Evolutionary conservation across 1,140 invertebrate genomes (phyloP).

Genomic region (Acromyrmex charruanus): DNA sequence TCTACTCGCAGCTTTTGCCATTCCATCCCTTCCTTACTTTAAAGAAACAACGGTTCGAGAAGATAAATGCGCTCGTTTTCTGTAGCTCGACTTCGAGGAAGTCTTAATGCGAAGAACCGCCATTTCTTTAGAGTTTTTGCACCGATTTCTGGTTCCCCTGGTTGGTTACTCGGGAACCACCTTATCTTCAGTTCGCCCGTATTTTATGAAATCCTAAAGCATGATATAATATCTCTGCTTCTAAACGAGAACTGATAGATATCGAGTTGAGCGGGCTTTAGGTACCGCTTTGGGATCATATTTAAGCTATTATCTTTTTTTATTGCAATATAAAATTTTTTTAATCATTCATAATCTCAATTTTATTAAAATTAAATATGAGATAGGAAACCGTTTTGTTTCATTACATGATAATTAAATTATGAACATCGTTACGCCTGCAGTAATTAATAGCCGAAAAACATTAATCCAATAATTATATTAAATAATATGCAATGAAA

Average conservation of each 20-base stretch:
- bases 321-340: constrained; percentile 25
- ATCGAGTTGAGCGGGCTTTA: background rate
- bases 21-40: constrained; percentile 31
- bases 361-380: constrained; percentile 24
- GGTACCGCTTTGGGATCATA: background rate
- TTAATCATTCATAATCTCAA: constrained; percentile 3
- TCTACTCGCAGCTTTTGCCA: constrained; percentile 28
- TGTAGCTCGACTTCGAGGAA: constrained; percentile 61
- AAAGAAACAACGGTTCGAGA: constrained; percentile 58
- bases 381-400: background rate
- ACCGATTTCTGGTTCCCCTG: constrained; percentile 55
- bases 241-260: constrained; percentile 58
- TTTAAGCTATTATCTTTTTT: background rate
- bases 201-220: constrained; percentile 59
- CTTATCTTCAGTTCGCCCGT: constrained; percentile 49
- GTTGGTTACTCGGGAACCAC: constrained; percentile 39
- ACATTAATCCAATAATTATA: constrained; percentile 39
- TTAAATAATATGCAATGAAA: constrained; percentile 41
- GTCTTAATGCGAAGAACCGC: constrained; percentile 59
- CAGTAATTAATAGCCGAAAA: constrained; percentile 25
- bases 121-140: constrained; percentile 62
- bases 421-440: background rate
- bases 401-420: constrained; percentile 31
- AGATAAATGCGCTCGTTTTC: constrained; percentile 62
- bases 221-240: constrained; percentile 61